phyloP scores from a whole-genome alignment of 2,113 vertebrate species.

The Platysteira castanea region DNA sequence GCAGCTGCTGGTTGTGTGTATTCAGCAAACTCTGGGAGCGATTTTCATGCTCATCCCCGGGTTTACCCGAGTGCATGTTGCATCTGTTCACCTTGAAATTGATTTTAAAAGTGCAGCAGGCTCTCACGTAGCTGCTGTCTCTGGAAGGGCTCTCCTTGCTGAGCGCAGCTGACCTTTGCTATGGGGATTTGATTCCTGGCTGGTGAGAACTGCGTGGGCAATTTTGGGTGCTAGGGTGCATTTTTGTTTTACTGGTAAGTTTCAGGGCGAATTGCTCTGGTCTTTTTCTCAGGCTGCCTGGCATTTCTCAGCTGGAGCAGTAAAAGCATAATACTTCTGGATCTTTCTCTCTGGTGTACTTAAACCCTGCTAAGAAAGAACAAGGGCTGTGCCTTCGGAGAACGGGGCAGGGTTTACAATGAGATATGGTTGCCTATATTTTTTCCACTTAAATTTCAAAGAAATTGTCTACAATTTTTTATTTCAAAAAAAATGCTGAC shows the following conservation, averaged over 20 bases:
- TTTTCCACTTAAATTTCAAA: not conserved
- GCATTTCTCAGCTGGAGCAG: not conserved
- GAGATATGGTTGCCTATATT: not conserved
- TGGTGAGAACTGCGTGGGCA: not conserved
- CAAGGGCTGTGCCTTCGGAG: not conserved
- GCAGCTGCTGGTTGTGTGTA: not conserved
- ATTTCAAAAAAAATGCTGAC: not conserved
- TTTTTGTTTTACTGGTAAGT: not conserved
- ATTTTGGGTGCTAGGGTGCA: not conserved
- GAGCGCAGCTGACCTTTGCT: not conserved
- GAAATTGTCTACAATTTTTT: not conserved
- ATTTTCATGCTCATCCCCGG: not conserved
- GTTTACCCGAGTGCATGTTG: not conserved
- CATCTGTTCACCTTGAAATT: conserved; percentile 58
- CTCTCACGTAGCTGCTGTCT: not conserved
- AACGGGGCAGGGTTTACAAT: not conserved
- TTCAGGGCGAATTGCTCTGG: not conserved
- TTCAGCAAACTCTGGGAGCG: not conserved
- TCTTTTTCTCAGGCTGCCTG: conserved; percentile 2
- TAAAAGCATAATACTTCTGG: not conserved
- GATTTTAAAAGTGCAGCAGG: not conserved
- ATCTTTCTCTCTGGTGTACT: not conserved
- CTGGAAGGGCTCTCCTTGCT: not conserved
- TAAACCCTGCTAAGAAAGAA: not conserved
- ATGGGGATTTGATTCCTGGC: not conserved